These are phyloP conservation scores for Meles meles DNA, from an alignment of 2,113 vertebrate genomes.

Conservation along the genomic window DNA sequence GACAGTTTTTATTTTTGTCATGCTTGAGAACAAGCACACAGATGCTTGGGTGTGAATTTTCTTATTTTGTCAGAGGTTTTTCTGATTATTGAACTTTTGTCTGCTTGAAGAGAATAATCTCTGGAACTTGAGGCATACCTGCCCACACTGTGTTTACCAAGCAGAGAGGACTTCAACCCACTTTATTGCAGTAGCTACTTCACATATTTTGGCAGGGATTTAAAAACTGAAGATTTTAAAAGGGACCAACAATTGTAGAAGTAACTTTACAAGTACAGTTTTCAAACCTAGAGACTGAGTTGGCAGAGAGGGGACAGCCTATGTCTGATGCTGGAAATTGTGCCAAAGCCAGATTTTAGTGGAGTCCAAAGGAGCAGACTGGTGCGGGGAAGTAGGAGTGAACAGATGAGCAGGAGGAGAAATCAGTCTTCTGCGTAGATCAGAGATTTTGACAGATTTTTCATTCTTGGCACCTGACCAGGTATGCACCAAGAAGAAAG, in stretches of 20 bases:
- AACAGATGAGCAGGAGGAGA: neutral
- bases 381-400: neutral
- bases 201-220: conserved; percentile 50
- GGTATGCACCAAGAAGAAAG: neutral
- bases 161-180: conserved; percentile 20
- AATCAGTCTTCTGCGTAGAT: neutral
- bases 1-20: neutral
- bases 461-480: neutral
- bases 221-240: conserved; percentile 51
- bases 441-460: neutral
- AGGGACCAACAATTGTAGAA: neutral
- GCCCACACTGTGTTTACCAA: neutral
- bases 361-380: neutral
- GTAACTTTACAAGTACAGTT: conserved; percentile 6
- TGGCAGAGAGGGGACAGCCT: neutral
- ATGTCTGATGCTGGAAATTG: neutral
- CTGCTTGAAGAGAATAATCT: neutral
- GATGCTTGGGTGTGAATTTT: conserved; percentile 10
- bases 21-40: neutral
- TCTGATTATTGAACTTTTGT: conserved; percentile 52
- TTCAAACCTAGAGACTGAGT: conserved; percentile 25
- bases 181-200: conserved; percentile 28
- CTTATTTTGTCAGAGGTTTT: neutral
- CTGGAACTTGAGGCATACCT: conserved; percentile 21
- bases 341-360: neutral